phyloP scores from a whole-genome alignment of 2,113 vertebrate genomes.

The Regulus satrapa region DNA sequence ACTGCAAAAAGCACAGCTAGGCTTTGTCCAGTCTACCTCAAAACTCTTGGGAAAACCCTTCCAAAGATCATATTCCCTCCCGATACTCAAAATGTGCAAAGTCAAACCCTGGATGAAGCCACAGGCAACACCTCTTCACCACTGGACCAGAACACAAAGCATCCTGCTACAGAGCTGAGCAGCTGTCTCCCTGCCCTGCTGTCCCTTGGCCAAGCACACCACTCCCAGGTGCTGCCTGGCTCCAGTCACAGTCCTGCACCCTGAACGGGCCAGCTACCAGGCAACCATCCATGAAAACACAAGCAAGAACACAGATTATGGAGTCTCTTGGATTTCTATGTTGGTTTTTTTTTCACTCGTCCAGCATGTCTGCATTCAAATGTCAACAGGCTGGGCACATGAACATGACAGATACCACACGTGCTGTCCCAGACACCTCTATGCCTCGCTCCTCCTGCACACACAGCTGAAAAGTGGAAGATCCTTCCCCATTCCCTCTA shows the following conservation, averaged over 20 bases:
- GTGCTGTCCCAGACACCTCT: neutral
- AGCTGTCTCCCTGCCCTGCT: neutral
- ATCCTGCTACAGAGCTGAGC: neutral
- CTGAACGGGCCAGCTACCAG: neutral
- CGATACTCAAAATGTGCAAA: accelerated
- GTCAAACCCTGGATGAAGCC: neutral
- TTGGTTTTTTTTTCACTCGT: neutral
- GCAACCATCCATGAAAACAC: neutral
- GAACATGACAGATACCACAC: neutral
- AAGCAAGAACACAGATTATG: neutral
- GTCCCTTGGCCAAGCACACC: neutral
- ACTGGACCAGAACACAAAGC: neutral
- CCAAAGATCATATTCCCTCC: neutral
- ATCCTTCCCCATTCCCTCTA: neutral
- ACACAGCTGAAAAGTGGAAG: neutral
- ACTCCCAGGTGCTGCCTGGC: neutral
- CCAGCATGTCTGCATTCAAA: neutral
- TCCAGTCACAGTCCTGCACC: neutral
- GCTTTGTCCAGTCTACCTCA: neutral
- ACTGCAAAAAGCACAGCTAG: neutral
- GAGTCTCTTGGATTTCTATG: neutral
- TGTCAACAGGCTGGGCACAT: neutral
- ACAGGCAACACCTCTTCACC: neutral
- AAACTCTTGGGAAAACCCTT: neutral
- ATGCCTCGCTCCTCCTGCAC: neutral